These are phyloP conservation scores for Xenopus petersii DNA, from an alignment of 2,797 vertebrate genomes.

Conservation along the genomic window DNA sequence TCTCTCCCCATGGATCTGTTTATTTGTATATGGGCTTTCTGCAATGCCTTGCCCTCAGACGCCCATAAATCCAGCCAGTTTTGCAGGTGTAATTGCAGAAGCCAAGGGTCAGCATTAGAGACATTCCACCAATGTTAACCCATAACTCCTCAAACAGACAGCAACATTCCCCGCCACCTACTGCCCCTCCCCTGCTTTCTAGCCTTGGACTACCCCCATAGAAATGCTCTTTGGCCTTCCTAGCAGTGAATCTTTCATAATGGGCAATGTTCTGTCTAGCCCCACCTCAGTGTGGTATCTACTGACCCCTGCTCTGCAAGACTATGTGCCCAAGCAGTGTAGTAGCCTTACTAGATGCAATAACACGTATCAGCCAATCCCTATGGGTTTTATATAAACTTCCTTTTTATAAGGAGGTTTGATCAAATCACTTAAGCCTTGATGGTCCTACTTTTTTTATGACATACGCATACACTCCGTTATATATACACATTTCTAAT, in stretches of 20 bases:
- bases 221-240: neutral
- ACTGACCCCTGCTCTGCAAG: no score
- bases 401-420: no score
- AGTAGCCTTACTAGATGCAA: no score
- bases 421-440: no score
- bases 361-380: no score
- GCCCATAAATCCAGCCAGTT: slow-evolving; percentile 39
- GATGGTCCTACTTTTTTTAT: no score
- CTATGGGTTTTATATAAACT: no score
- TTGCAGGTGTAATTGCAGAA: slow-evolving; percentile 49
- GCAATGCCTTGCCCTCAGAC: slow-evolving; percentile 42
- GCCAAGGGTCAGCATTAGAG: slow-evolving; percentile 47
- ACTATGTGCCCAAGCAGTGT: no score
- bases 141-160: neutral
- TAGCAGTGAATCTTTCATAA: neutral
- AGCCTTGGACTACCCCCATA: slow-evolving; percentile 11
- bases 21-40: slow-evolving; percentile 36
- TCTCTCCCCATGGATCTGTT: slow-evolving; percentile 31
- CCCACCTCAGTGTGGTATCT: no score
- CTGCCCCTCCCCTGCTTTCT: neutral
- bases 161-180: slow-evolving; percentile 14
- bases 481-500: no score
- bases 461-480: no score
- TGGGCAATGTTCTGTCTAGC: no score
- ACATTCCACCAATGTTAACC: slow-evolving; percentile 39